phyloP scores from a whole-genome alignment of 2,797 vertebrate species.

The Rhodeus uyekii region DNA sequence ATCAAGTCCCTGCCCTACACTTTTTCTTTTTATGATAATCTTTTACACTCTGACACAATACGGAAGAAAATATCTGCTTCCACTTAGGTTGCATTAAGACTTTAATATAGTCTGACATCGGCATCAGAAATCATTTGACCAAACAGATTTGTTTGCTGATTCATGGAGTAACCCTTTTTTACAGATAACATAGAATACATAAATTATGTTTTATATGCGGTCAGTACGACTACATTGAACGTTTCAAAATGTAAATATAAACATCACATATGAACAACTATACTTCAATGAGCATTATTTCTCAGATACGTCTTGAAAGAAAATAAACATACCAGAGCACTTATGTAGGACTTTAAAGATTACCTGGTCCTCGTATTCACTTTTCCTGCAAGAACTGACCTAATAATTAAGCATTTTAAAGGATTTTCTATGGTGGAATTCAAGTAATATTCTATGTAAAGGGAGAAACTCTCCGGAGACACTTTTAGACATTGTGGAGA shows the following conservation, averaged over 20 bases:
- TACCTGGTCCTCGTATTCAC: not conserved
- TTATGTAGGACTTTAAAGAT: not conserved
- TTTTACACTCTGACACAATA: not conserved
- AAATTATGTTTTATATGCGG: not conserved
- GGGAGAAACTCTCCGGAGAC: conserved; percentile 1
- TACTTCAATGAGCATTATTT: not conserved
- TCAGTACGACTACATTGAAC: not conserved
- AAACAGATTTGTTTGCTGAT: not conserved
- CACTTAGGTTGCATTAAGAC: not conserved
- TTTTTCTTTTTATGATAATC: not conserved
- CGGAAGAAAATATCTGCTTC: not conserved
- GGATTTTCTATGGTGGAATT: conserved; percentile 13
- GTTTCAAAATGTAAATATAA: not conserved
- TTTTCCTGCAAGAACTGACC: conserved; percentile 5
- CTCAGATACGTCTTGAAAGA: not conserved
- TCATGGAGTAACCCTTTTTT: not conserved
- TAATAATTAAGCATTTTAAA: conserved; percentile 35
- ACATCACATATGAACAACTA: not conserved
- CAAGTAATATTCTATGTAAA: conserved; percentile 20
- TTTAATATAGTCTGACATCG: not conserved
- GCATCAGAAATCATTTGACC: not conserved
- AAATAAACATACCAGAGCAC: not conserved
- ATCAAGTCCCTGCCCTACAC: not conserved
- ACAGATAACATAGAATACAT: too few relatives aligned
- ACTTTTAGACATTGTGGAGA: not conserved